These are phyloP conservation scores for Drosophila melanica DNA, from an alignment of 1,140 invertebrate genomes.

Conservation along the genomic window DNA sequence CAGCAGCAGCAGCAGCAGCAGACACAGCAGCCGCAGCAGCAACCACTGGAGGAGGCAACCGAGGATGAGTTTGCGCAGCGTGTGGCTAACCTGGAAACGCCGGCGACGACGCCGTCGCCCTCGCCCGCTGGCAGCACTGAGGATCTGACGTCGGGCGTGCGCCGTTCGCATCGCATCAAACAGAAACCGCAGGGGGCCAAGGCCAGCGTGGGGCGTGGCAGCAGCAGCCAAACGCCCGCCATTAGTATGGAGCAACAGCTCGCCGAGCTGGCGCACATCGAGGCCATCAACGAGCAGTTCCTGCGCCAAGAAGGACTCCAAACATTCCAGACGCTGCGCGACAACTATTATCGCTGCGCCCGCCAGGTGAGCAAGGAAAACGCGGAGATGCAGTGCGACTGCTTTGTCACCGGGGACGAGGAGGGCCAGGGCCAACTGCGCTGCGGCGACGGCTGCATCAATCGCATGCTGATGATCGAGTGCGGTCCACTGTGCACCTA, in stretches of 20 bases:
- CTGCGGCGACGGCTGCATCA: slow-evolving; percentile 98
- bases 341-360: slow-evolving; percentile 94
- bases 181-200: slow-evolving; percentile 69
- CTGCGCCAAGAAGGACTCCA: slow-evolving; percentile 87
- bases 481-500: slow-evolving; percentile 96
- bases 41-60: not conserved
- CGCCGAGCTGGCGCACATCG: slow-evolving; percentile 66
- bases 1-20: slow-evolving; percentile 18
- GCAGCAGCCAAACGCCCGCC: slow-evolving; percentile 31
- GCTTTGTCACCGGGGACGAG: slow-evolving; percentile 86
- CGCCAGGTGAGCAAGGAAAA: slow-evolving; percentile 93
- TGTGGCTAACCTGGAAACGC: slow-evolving; percentile 61
- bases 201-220: slow-evolving; percentile 50
- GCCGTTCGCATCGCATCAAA: slow-evolving; percentile 79
- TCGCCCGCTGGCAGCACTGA: slow-evolving; percentile 28
- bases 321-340: slow-evolving; percentile 91
- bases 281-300: slow-evolving; percentile 76
- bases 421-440: slow-evolving; percentile 92
- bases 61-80: slow-evolving; percentile 57
- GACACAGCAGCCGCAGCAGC: slow-evolving; percentile 18
- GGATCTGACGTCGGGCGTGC: slow-evolving; percentile 47
- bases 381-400: slow-evolving; percentile 98
- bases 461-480: slow-evolving; percentile 98
- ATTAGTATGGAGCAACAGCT: slow-evolving; percentile 73
- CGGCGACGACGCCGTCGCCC: slow-evolving; percentile 24